These are phyloP conservation scores for Drosophila affinis DNA, from an alignment of 2,888 invertebrate species.

Conservation along the genomic window DNA sequence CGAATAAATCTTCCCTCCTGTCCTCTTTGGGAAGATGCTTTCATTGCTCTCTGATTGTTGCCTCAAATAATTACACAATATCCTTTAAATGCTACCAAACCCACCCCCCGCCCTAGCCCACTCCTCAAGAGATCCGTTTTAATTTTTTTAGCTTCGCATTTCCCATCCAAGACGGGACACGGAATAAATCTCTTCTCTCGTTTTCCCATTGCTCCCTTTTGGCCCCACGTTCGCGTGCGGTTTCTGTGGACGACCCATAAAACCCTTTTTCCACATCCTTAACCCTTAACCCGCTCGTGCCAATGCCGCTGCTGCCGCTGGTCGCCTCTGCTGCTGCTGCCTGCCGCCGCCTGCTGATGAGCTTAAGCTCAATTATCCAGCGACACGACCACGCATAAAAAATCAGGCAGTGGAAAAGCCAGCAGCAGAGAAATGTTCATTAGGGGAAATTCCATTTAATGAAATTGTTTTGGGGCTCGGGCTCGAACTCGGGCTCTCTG, in stretches of 20 bases:
- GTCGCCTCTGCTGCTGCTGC: constrained; percentile 43
- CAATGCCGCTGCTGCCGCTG: constrained; percentile 10
- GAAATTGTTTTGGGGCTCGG: constrained; percentile 45
- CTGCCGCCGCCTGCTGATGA: constrained; percentile 85
- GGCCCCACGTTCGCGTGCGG: constrained; percentile 56
- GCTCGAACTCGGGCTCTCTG: constrained; percentile 3
- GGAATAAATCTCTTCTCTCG: constrained; percentile 52
- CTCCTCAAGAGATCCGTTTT: constrained; percentile 19
- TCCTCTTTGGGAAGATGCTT: background rate
- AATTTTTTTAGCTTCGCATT: constrained; percentile 24
- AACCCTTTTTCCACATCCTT: constrained; percentile 23
- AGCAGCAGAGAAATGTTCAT: constrained; percentile 61
- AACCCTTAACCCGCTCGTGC: constrained; percentile 18
- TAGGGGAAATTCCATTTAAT: constrained; percentile 68
- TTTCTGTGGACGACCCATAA: constrained; percentile 55
- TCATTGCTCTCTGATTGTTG: constrained; percentile 3
- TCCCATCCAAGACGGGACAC: constrained; percentile 19
- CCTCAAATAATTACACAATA: constrained; percentile 24
- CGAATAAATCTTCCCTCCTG: background rate
- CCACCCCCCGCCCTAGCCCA: no score
- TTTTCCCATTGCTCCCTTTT: constrained; percentile 22
- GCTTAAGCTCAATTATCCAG: constrained; percentile 65
- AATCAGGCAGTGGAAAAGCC: constrained; percentile 32
- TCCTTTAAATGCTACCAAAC: constrained; percentile 19
- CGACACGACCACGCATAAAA: constrained; percentile 57